Base-by-base conservation (phyloP, 2,797 vertebrate genomes). In the Dallia pectoralis region DNA sequence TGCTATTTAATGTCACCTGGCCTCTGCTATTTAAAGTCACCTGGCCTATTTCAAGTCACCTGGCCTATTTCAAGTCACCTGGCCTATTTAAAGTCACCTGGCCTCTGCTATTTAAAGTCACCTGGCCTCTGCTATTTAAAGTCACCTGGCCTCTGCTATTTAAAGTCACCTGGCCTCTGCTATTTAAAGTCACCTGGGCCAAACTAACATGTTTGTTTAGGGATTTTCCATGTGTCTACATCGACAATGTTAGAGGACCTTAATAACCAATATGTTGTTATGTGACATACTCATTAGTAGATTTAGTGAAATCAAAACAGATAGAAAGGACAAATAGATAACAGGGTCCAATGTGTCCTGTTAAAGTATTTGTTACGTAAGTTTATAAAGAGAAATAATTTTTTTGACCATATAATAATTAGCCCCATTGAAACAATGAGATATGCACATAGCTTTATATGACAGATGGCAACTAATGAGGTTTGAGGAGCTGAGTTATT, bases 301-400 rank as follows among this genome's bases (percentile, higher is more conserved):
- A 15, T 48, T 15, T 68, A 48, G 12, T 40, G 51, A 70, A 70
- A 33, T 70, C 19, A 56, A 22, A 14, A 70, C 33, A 66, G 14
- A 9, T 32, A 72, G 72, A 59, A 61, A 29, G 67, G 71, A 67
- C 27, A 66, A 72, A 68, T 51, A 79, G 85, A 89, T 87, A 86
- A 79, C 70, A 76, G 75, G 79, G 84, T 88, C 70, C 81, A 87
- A 80, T 81, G 80, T 80, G 69, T n/a, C 83, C 61, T 2, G 47
- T 27, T 47, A 67, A 51, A 27, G 64, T 66, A 9, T 7, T 36
- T 36, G 47, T 81, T 80, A 48, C 72, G 67, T 67, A 25, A 75
- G 72, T 25, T 29, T 67, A 56, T 72, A 74, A 80, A 75, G 22
- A 64, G 36, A 74, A 67, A 76, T 72, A 69, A 68, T 32, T 66